phyloP scores from a whole-genome alignment of 1,140 invertebrate species.

The Papilio dardanus region DNA sequence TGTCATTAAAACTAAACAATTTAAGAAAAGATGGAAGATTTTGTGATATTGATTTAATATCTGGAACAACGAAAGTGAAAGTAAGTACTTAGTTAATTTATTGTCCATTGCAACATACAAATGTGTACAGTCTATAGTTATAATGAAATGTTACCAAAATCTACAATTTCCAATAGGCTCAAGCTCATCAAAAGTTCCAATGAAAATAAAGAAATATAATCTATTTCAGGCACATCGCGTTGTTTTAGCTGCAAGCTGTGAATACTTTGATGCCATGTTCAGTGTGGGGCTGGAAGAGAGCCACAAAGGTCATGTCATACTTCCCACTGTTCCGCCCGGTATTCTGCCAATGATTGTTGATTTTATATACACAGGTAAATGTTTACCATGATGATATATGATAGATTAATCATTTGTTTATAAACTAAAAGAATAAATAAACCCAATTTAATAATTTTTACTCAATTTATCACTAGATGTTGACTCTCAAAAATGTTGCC shows the following conservation, averaged over 20 bases:
- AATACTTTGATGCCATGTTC: slow-evolving; percentile 98
- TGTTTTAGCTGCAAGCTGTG: slow-evolving; percentile 94
- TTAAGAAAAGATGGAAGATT: slow-evolving; percentile 76
- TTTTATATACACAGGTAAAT: slow-evolving; percentile 94
- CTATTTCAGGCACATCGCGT: slow-evolving; percentile 91
- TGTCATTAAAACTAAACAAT: slow-evolving; percentile 69
- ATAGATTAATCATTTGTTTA: too few species aligned
- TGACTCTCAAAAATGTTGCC: too few species aligned
- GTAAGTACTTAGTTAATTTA: slow-evolving; percentile 49
- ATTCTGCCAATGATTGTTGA: slow-evolving; percentile 90
- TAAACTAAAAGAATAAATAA: not conserved
- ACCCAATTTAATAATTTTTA: not conserved
- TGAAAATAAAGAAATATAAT: slow-evolving; percentile 27
- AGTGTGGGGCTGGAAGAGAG: slow-evolving; percentile 91
- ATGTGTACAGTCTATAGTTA: not conserved
- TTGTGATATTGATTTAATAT: slow-evolving; percentile 79
- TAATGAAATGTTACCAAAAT: not conserved
- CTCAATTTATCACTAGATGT: too few species aligned
- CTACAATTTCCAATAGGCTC: not conserved
- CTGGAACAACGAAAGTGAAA: slow-evolving; percentile 72
- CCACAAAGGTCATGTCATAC: slow-evolving; percentile 88
- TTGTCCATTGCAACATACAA: slow-evolving; percentile 30
- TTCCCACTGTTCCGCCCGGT: slow-evolving; percentile 89
- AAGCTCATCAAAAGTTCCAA: not conserved
- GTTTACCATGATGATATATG: not conserved